Percentiles rank a stretch among this genome's conserved stretches.
Conservation (phyloP, 2,888 invertebrate genomes). For the Drosophila emarginata region DNA sequence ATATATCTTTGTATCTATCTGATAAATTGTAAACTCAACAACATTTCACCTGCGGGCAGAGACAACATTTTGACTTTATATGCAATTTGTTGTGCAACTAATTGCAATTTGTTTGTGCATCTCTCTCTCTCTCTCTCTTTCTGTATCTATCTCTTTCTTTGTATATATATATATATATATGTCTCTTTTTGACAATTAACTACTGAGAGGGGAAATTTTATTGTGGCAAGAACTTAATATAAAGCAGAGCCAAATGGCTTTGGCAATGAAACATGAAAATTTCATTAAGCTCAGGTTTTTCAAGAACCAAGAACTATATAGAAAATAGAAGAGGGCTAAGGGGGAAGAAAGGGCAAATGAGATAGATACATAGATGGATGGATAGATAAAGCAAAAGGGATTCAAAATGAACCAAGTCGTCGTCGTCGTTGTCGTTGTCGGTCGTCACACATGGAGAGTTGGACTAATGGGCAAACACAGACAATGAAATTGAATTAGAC, state of each 20-base stretch:
- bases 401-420: slow-evolving; percentile 1
- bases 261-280: slow-evolving; percentile 69
- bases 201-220: slow-evolving; percentile 48
- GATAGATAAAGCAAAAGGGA: slow-evolving; percentile 9
- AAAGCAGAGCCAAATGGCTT: slow-evolving; percentile 50
- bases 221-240: slow-evolving; percentile 33
- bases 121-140: neutral
- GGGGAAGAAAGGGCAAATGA: neutral
- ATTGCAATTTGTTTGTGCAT: slow-evolving; percentile 57
- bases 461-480: slow-evolving; percentile 57
- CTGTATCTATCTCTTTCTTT: neutral
- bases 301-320: slow-evolving; percentile 10
- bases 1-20: slow-evolving; percentile 38
- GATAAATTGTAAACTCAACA: slow-evolving; percentile 42
- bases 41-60: slow-evolving; percentile 50
- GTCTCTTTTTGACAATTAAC: slow-evolving; percentile 51
- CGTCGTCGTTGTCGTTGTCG: neutral
- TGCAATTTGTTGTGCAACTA: slow-evolving; percentile 57
- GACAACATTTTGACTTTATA: slow-evolving; percentile 24
- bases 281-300: slow-evolving; percentile 55
- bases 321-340: too few species aligned
- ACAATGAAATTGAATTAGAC: slow-evolving; percentile 72
- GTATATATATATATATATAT: too few species aligned
- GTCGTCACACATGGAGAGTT: slow-evolving; percentile 41
- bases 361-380: slow-evolving; percentile 9